These are phyloP conservation scores for Catagonus wagneri DNA, from an alignment of 2,113 vertebrate genomes.

Conservation along the genomic window DNA sequence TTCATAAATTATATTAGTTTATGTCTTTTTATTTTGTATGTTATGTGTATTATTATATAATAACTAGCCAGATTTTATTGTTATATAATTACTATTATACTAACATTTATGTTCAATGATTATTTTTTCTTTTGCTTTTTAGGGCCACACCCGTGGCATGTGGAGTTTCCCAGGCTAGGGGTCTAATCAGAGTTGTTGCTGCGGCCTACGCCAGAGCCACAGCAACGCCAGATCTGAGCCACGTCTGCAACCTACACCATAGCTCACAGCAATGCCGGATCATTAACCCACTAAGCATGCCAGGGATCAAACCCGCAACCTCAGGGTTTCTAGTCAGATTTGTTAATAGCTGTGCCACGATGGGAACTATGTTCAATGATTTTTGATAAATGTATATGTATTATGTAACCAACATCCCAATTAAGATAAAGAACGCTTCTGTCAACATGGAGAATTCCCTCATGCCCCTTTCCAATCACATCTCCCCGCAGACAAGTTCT, in stretches of 20 bases:
- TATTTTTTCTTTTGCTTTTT: too few species aligned
- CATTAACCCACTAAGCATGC: too few species aligned
- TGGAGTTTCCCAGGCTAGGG: too few species aligned
- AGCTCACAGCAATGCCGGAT: too few species aligned
- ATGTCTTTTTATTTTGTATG: conserved; percentile 28
- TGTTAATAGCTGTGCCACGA: too few species aligned
- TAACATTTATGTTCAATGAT: neutral
- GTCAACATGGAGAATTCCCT: neutral
- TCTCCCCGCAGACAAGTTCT: neutral
- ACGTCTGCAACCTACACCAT: too few species aligned
- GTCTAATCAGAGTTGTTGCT: too few species aligned
- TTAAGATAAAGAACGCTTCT: neutral
- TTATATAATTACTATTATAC: neutral
- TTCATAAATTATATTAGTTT: conserved; percentile 12
- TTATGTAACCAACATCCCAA: neutral
- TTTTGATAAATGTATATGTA: neutral
- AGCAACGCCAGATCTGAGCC: too few species aligned
- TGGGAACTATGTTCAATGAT: neutral
- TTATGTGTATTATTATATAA: neutral
- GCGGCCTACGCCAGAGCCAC: too few species aligned
- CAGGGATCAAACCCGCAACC: too few species aligned
- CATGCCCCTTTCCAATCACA: neutral
- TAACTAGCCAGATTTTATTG: neutral
- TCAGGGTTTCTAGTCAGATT: too few species aligned
- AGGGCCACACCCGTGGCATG: too few species aligned